These are phyloP conservation scores for Campaea margaritaria DNA, from an alignment of 2,888 invertebrate species.

Conservation along the genomic window DNA sequence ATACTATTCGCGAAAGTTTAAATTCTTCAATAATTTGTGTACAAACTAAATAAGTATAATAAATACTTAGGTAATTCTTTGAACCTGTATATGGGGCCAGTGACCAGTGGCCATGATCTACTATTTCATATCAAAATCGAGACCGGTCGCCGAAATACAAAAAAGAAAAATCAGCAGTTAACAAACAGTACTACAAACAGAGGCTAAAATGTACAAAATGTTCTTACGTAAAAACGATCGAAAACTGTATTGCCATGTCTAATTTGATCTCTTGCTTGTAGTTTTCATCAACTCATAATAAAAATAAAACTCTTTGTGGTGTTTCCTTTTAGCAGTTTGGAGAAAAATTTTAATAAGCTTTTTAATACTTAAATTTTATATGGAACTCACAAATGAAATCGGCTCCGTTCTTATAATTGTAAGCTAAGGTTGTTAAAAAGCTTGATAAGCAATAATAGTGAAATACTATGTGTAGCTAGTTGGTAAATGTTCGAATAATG, in stretches of 20 bases:
- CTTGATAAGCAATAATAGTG: constrained; percentile 68
- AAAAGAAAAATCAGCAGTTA: too few relatives aligned
- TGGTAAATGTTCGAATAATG: constrained; percentile 54
- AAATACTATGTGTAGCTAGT: constrained; percentile 61
- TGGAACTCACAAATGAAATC: constrained; percentile 59
- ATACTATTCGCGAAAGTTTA: too few relatives aligned
- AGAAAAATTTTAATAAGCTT: constrained; percentile 53
- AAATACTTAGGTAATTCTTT: too few relatives aligned
- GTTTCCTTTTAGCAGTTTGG: constrained; percentile 69
- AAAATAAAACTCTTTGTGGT: constrained; percentile 42
- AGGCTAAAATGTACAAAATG: constrained; percentile 79
- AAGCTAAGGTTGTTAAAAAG: constrained; percentile 62
- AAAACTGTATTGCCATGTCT: constrained; percentile 75
- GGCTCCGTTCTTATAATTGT: constrained; percentile 62
- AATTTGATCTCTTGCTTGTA: constrained; percentile 80
- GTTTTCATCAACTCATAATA: constrained; percentile 57
- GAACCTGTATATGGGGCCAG: too few relatives aligned
- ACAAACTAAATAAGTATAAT: too few relatives aligned
- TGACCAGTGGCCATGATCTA: too few relatives aligned
- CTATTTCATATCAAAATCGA: too few relatives aligned
- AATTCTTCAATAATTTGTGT: too few relatives aligned
- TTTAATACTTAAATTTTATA: constrained; percentile 61
- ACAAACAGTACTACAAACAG: constrained; percentile 70
- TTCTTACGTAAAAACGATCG: constrained; percentile 62
- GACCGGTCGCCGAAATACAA: too few relatives aligned